Percentiles rank a stretch among this genome's conserved stretches.
Evolutionary conservation across 2,888 invertebrate species (phyloP).

Genomic region (Trichacis sp.): DNA sequence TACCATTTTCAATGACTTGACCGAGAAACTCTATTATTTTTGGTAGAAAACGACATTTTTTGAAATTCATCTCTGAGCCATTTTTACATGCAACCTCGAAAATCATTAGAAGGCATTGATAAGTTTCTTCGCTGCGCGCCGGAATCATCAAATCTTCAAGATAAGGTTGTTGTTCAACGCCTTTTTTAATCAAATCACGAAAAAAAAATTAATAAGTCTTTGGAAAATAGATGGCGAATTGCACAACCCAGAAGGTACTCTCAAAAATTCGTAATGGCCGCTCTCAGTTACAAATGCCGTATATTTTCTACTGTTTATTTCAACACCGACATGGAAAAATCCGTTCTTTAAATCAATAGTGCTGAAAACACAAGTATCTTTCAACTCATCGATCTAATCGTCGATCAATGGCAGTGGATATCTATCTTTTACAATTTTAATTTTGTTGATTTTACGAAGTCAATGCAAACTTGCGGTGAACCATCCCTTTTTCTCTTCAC

Average conservation of each 20-base stretch:
- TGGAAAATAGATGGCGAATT: constrained; percentile 15
- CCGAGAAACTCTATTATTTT: too few relatives aligned
- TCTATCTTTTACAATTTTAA: constrained; percentile 40
- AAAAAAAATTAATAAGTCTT: constrained; percentile 15
- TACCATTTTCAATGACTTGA: too few relatives aligned
- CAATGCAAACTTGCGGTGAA: too few relatives aligned
- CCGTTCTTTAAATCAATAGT: too few relatives aligned
- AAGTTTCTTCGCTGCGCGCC: constrained; percentile 4
- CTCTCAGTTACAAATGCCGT: too few relatives aligned
- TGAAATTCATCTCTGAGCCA: constrained; percentile 17
- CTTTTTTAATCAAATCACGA: constrained; percentile 1
- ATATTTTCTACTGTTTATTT: constrained; percentile 21
- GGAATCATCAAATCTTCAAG: constrained; percentile 25
- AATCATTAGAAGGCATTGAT: constrained; percentile 3
- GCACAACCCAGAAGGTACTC: too few relatives aligned
- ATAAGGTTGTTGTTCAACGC: constrained; percentile 12
- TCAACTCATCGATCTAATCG: constrained; percentile 35
- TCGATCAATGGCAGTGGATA: too few relatives aligned
- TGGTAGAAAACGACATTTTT: constrained; percentile 21
- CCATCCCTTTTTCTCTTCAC: constrained; percentile 43
- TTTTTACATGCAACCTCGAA: too few relatives aligned
- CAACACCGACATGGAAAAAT: constrained; percentile 37
- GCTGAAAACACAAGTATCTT: constrained; percentile 25
- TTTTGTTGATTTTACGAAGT: constrained; percentile 40
- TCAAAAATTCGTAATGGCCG: not conserved